Evolutionary conservation across 2,888 invertebrate species (phyloP).

Genomic region (Euphydryas editha): DNA sequence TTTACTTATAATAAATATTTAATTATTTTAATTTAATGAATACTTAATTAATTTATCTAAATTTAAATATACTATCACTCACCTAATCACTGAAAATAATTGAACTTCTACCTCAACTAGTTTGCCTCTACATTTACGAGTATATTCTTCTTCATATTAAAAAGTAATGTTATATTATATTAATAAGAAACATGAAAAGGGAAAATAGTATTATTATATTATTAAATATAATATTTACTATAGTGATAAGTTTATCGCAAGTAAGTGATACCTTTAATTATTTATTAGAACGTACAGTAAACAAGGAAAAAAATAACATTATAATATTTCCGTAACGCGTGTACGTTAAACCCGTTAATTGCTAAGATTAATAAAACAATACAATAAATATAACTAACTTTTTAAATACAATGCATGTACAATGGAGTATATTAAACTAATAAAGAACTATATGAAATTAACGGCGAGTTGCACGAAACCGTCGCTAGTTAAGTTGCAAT

Average conservation of each 20-base stretch:
- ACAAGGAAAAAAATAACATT: slow-evolving; percentile 1
- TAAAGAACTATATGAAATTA: too few species aligned
- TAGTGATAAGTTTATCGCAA: not conserved
- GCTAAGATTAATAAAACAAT: not conserved
- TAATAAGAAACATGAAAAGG: not conserved
- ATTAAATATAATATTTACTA: not conserved
- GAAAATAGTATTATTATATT: not conserved
- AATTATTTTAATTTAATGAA: too few species aligned
- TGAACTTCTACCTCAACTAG: too few species aligned
- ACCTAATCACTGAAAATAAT: too few species aligned
- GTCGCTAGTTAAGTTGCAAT: too few species aligned
- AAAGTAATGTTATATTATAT: too few species aligned
- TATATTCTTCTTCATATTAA: too few species aligned
- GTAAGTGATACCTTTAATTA: slow-evolving; percentile 1
- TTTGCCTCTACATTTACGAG: too few species aligned
- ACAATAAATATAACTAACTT: not conserved
- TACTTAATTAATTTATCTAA: too few species aligned
- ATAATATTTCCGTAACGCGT: not conserved
- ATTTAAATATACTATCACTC: too few species aligned
- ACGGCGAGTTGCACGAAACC: too few species aligned
- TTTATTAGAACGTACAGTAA: slow-evolving; percentile 1
- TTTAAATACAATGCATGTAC: not conserved
- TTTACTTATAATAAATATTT: too few species aligned
- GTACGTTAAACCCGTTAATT: not conserved
- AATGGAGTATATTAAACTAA: not conserved